These are phyloP conservation scores for Myotis pilosus DNA, from an alignment of 2,797 vertebrate genomes.

Conservation along the genomic window DNA sequence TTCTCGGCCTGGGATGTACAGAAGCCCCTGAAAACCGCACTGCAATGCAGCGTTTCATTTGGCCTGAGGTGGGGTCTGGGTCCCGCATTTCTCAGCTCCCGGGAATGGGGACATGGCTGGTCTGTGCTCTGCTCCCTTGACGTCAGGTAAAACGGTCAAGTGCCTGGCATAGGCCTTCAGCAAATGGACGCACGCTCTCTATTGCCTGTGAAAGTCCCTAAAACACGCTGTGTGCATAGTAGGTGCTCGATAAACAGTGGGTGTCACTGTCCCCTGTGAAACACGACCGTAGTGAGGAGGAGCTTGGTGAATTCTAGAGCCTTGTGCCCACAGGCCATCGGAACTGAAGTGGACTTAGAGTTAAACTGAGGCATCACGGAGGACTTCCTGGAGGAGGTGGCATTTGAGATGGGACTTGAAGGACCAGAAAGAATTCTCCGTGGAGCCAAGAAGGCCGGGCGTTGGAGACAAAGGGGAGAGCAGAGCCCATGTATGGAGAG, in stretches of 20 bases:
- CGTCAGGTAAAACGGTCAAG: accelerated
- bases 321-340: not conserved
- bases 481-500: not conserved
- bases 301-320: not conserved
- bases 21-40: not conserved
- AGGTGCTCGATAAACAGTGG: not conserved
- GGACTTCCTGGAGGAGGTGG: not conserved
- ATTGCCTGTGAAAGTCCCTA: not conserved
- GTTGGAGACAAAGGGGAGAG: not conserved
- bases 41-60: not conserved
- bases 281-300: not conserved
- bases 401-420: not conserved
- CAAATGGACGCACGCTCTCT: not conserved
- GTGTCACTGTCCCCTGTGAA: not conserved
- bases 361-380: not conserved
- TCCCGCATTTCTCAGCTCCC: not conserved
- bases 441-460: not conserved
- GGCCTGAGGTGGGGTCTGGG: not conserved
- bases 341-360: not conserved
- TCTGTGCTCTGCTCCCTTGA: not conserved
- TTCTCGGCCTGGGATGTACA: not conserved
- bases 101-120: no score
- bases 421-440: not conserved
- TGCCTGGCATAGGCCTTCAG: not conserved
- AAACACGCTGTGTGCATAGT: not conserved